Conservation (phyloP, 2,888 invertebrate species). For the Platycnemis pennipes region DNA sequence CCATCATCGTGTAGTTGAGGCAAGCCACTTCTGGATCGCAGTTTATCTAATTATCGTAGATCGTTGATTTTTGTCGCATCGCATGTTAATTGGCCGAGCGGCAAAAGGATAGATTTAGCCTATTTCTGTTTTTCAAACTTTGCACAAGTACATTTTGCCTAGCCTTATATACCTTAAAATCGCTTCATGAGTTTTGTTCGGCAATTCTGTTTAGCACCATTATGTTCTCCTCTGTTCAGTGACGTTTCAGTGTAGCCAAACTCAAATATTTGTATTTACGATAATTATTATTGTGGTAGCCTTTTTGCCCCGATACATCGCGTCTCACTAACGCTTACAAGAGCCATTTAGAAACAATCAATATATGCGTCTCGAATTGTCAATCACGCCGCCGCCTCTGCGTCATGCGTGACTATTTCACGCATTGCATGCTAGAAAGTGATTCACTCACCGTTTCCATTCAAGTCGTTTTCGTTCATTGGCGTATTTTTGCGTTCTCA, state of each 20-base stretch:
- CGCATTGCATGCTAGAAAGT: not conserved
- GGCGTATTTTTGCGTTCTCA: not conserved
- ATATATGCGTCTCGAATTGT: not conserved
- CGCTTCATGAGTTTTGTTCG: no score
- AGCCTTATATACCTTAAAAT: no score
- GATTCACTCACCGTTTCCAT: not conserved
- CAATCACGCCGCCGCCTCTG: not conserved
- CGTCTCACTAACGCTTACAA: not conserved
- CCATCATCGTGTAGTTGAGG: not conserved
- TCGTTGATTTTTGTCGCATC: not conserved
- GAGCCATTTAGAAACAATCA: not conserved
- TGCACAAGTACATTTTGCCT: no score
- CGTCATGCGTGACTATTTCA: not conserved
- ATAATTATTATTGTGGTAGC: no score
- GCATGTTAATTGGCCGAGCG: not conserved
- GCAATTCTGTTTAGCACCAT: no score
- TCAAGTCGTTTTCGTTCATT: not conserved
- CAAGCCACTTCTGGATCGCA: not conserved
- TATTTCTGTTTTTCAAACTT: no score
- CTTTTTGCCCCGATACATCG: not conserved
- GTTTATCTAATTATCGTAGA: not conserved
- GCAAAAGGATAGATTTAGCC: not conserved
- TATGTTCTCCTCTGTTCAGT: no score
- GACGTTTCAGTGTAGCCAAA: no score
- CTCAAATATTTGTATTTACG: no score